Base-by-base conservation (phyloP, 2,113 vertebrate species). In the Notothenia coriiceps region DNA sequence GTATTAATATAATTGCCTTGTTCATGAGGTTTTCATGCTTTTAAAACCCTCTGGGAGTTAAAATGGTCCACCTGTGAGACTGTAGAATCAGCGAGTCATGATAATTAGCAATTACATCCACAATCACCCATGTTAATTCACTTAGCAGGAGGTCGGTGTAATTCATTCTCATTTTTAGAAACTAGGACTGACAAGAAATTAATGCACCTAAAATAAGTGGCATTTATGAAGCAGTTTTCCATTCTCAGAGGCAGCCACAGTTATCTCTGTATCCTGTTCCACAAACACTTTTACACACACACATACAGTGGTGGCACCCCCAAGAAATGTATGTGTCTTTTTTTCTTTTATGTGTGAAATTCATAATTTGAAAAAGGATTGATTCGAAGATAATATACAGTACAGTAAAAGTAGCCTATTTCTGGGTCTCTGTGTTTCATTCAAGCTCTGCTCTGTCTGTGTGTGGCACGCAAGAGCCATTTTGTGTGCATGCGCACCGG, bases 21-120 rank as follows among this genome's bases (percentile, higher is more conserved):
- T 84, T 82, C 84, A 47, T 17, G 51, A 84, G 74, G 68, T 85
- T 83, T 68, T 25, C 51, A 64, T 15, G 1, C 60, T 70, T 70
- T 86, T 84, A 72, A 86, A 88, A 50, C 51, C 80, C 44, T 20
- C 60, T 25, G 80, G 85, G 88, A 71, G 59, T 35, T 63, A 74
- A 84, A 81, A 63, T 17, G 70, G 73, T 86, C 81, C 78, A 91
- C 88, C 88, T 90, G 83, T 47, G 84, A 71, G 88, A 86, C 80
- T 80, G 67, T 46, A 70, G 80, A 89, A 80, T 69, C 83, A 89
- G 63, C 77, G 86, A 89, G 86, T 91, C 80, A 84, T 86, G 82
- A 56, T 93, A 93, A 93, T 93, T 83, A 89, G 85, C 86, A 91
- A 93, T 93, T 93, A 91, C 87, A 91, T 82, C 87, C 89, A 90